Conservation (phyloP, 2,113 vertebrate species). For the Colaptes auratus region DNA sequence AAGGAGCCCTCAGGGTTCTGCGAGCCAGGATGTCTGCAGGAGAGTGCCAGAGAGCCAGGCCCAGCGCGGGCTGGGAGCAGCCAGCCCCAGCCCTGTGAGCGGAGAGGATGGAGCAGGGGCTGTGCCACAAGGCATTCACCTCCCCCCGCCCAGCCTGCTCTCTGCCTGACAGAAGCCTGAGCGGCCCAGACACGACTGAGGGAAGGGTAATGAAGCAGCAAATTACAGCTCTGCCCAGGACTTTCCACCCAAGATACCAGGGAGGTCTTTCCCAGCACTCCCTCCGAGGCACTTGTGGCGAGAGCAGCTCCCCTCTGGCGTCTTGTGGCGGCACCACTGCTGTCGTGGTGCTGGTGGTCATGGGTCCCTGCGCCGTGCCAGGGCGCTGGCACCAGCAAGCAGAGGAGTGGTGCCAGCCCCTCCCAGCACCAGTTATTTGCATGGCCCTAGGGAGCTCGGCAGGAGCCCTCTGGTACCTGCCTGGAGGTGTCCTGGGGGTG, state of each 20-base stretch:
- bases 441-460: accelerated
- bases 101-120: not conserved
- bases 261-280: not conserved
- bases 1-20: slow-evolving; percentile 26
- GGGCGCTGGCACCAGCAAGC: not conserved
- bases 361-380: not conserved
- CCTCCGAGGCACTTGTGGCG: not conserved
- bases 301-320: slow-evolving; percentile 14
- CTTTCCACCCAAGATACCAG: not conserved
- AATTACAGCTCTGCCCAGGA: slow-evolving; percentile 26
- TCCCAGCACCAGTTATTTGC: not conserved
- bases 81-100: not conserved
- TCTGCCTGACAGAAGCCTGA: not conserved
- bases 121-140: not conserved
- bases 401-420: not conserved
- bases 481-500: accelerated
- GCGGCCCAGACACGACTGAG: not conserved
- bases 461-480: not conserved
- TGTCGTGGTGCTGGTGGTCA: not conserved
- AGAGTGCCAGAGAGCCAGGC: not conserved
- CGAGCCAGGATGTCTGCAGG: not conserved
- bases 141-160: not conserved
- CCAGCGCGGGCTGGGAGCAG: not conserved
- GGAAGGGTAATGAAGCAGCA: slow-evolving; percentile 9
- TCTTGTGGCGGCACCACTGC: slow-evolving; percentile 4